Conservation (phyloP, 1,140 invertebrate genomes). For the Gonatopus flavifemur region DNA sequence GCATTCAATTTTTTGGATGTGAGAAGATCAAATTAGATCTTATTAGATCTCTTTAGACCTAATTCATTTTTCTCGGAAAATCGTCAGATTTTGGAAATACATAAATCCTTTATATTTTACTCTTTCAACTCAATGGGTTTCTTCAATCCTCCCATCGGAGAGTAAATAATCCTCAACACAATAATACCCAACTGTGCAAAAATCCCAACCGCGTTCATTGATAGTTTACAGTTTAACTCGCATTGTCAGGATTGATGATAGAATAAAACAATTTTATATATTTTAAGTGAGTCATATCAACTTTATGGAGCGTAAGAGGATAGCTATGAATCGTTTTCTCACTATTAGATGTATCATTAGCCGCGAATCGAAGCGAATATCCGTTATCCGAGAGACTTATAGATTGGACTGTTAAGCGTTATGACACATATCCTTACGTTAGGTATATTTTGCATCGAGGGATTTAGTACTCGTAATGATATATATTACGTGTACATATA, state of each 20-base stretch:
- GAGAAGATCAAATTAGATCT: no score
- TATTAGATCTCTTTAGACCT: no score
- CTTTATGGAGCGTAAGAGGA: not conserved
- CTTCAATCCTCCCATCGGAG: no score
- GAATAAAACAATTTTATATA: no score
- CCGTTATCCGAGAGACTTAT: not conserved
- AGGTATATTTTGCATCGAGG: slow-evolving; percentile 2
- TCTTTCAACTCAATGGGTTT: no score
- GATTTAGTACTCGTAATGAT: slow-evolving; percentile 1
- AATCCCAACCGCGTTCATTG: slow-evolving; percentile 10
- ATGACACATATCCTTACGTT: slow-evolving; percentile 7
- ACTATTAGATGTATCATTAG: slow-evolving; percentile 28
- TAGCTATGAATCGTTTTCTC: slow-evolving; percentile 6
- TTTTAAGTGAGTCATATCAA: no score
- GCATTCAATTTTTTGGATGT: no score
- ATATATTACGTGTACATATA: not conserved
- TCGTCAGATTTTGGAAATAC: no score
- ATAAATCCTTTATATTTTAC: no score
- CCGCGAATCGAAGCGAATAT: slow-evolving; percentile 23
- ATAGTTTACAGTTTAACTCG: not conserved
- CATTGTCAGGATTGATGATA: no score
- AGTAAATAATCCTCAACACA: no score
- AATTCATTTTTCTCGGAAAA: no score
- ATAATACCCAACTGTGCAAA: not conserved
- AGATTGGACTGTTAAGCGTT: not conserved